Base-by-base conservation (phyloP, 2,888 invertebrate genomes). In the Hylaea fasciaria region DNA sequence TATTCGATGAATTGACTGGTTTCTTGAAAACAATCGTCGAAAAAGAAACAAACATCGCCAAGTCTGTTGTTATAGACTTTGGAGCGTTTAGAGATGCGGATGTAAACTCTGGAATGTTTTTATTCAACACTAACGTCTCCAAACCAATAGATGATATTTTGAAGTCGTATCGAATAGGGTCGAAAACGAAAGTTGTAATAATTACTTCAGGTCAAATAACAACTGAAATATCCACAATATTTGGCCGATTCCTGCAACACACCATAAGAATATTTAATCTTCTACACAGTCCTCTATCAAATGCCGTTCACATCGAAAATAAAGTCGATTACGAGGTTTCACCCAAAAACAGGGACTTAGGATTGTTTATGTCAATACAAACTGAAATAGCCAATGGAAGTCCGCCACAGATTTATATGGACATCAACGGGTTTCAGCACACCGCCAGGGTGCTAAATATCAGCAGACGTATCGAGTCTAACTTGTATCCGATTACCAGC, bases 401-500 rank as follows among this genome's bases (percentile, higher is more conserved):
- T 66, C 93, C 95, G 0, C 97, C 97, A 0, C 95, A 95, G 73
- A 95, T 97, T 77, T 96, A 94, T 79, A 96, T 96, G 0, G 99
- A 99, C 85, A 94, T 97, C 65, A 98, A 98, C 81, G 98, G 98
- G 5, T 98, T 98, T 80, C 97, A 97, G 81, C 96, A 96, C 90
- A 96, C 97, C 55, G 94, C 94, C 72, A 93, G 96, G 28, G 89
- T 94, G 8, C 95, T 97, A 78, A 95, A 97, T 40, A 95, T 96
- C 57, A 93, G 95, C 59, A 95, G 96, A 68, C 96, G 96, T 0
- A 94, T 97, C 49, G 98, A 99, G 85, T 98, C 98, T 0, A 99
- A 99, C 84, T 96, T 98, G 82, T 99, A 97, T 82, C 99, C 99
- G 0, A 96, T 98, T 70, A 98, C 99, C 0, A 95, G 96, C 10